A percentile compares a stretch with the other conserved stretches of the same genome.
Evolutionary conservation across 2,888 invertebrate species (phyloP).

Genomic region (Drepana falcataria): DNA sequence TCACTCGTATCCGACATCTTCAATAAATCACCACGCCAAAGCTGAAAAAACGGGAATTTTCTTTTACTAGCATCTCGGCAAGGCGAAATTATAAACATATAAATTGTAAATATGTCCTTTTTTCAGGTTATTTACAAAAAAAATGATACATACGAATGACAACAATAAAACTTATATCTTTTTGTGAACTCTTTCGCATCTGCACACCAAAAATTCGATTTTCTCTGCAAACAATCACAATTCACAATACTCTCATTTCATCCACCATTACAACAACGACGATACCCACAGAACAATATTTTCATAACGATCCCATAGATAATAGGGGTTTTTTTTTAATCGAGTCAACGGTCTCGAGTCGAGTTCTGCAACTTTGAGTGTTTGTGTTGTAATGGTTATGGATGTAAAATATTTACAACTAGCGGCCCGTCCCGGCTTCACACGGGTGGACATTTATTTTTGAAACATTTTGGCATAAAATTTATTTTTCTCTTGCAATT

Average conservation of each 20-base stretch:
- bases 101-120: background rate
- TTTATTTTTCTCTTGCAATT: too few relatives aligned
- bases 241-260: too few relatives aligned
- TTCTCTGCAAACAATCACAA: conserved; percentile 57
- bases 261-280: conserved; percentile 48
- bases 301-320: too few relatives aligned
- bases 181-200: background rate
- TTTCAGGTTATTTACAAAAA: background rate
- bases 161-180: background rate
- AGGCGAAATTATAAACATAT: conserved; percentile 10
- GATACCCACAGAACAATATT: conserved; percentile 21
- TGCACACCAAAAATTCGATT: conserved; percentile 5
- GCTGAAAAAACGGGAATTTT: conserved; percentile 24
- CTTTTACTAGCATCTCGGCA: conserved; percentile 17
- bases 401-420: too few relatives aligned
- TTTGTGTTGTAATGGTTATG: too few relatives aligned
- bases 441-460: too few relatives aligned
- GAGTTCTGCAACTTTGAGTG: too few relatives aligned
- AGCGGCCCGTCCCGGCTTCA: too few relatives aligned
- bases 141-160: background rate
- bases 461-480: too few relatives aligned
- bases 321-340: too few relatives aligned
- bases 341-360: too few relatives aligned
- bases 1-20: conserved; percentile 91
- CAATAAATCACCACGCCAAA: conserved; percentile 28